Conservation (phyloP, 2,888 invertebrate genomes). For the Drosophila greeni region DNA sequence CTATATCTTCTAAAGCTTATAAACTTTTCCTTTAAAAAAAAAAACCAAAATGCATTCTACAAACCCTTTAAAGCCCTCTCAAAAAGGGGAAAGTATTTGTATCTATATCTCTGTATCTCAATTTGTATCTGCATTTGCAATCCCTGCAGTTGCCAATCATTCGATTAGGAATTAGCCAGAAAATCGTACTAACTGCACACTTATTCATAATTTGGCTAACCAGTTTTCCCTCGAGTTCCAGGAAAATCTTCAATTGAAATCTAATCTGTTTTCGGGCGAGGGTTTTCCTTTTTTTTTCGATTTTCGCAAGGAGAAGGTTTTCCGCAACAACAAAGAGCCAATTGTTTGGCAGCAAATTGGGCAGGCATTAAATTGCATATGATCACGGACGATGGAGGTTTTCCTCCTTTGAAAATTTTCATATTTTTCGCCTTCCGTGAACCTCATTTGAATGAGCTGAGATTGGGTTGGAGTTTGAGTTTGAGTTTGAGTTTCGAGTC, state of each 20-base stretch:
- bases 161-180: conserved; percentile 17
- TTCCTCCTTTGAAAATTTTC: conserved; percentile 23
- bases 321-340: conserved; percentile 26
- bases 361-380: conserved; percentile 37
- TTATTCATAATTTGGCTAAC: conserved; percentile 35
- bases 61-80: neutral
- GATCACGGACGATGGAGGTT: conserved; percentile 28
- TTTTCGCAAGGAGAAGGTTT: conserved; percentile 16
- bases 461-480: neutral
- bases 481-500: neutral
- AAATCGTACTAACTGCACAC: conserved; percentile 7
- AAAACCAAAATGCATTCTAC: neutral
- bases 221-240: conserved; percentile 10
- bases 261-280: conserved; percentile 14
- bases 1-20: too few species aligned
- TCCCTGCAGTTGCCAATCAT: conserved; percentile 19
- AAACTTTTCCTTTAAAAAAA: neutral
- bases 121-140: conserved; percentile 4
- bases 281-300: neutral
- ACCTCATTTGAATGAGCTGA: conserved; percentile 28
- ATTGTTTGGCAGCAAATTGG: conserved; percentile 32
- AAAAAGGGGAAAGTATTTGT: neutral
- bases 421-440: conserved; percentile 31
- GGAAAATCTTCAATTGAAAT: conserved; percentile 29
- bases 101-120: neutral